Conservation (phyloP, 2,113 vertebrate species). For the Grantiella picta region DNA sequence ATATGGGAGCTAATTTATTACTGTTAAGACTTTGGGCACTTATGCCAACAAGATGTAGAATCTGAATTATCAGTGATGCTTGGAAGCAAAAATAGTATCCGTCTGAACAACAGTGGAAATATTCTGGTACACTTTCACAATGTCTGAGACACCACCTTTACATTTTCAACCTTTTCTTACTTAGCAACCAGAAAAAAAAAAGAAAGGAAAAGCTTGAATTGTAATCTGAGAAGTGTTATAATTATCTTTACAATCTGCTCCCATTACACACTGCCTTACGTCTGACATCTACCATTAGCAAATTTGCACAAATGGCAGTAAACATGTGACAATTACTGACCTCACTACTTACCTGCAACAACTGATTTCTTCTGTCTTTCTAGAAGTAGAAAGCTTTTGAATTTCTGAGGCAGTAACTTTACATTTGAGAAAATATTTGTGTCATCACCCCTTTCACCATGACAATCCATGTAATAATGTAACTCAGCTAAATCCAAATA, state of each 20-base stretch:
- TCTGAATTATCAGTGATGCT: background rate
- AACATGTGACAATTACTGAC: background rate
- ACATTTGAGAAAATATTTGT: background rate
- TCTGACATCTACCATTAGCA: background rate
- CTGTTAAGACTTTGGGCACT: background rate
- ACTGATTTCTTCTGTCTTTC: background rate
- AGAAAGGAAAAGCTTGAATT: background rate
- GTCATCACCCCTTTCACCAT: background rate
- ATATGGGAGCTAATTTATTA: background rate
- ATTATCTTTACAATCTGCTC: conserved; percentile 20
- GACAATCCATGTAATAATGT: background rate
- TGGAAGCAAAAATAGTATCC: background rate
- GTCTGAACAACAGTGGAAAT: background rate
- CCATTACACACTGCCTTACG: background rate
- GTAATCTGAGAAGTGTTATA: background rate
- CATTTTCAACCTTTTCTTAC: background rate
- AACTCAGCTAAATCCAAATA: background rate
- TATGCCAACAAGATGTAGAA: background rate
- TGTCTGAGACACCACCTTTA: background rate
- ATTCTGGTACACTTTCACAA: background rate
- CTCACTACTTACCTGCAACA: background rate
- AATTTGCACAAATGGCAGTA: background rate
- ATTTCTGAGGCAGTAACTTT: background rate
- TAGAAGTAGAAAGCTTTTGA: background rate
- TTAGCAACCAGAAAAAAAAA: background rate